phyloP scores from a whole-genome alignment of 2,888 invertebrate genomes.

The Eretmocerus hayati region DNA sequence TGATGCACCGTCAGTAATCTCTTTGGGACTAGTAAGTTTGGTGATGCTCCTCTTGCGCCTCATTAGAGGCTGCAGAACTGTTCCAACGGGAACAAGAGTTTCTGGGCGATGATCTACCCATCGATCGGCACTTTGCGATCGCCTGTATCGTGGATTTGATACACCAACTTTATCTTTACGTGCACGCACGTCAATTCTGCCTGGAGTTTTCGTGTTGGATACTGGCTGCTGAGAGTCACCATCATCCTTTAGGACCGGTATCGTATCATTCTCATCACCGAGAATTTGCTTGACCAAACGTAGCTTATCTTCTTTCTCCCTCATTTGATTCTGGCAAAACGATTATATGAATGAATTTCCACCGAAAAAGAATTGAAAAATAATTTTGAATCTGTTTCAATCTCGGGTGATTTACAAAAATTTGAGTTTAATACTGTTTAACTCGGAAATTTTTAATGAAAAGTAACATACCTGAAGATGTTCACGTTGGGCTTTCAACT shows the following conservation, averaged over 20 bases:
- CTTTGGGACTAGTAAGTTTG: slow-evolving; percentile 71
- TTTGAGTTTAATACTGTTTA: too few species aligned
- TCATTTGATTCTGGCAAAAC: slow-evolving; percentile 48
- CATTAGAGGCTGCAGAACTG: slow-evolving; percentile 80
- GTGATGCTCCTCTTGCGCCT: slow-evolving; percentile 76
- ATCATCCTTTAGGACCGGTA: slow-evolving; percentile 23
- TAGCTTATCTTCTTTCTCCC: slow-evolving; percentile 57
- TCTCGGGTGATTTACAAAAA: background rate
- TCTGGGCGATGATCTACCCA: slow-evolving; percentile 89
- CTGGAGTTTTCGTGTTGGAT: slow-evolving; percentile 28
- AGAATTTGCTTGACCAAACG: slow-evolving; percentile 56
- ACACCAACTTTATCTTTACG: slow-evolving; percentile 57
- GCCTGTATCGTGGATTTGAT: slow-evolving; percentile 65
- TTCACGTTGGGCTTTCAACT: slow-evolving; percentile 54
- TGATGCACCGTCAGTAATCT: slow-evolving; percentile 49
- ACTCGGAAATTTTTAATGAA: too few species aligned
- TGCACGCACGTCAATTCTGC: slow-evolving; percentile 30
- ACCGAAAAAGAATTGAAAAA: background rate
- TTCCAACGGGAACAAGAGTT: slow-evolving; percentile 75
- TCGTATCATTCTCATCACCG: slow-evolving; percentile 40
- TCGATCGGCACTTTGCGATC: slow-evolving; percentile 72
- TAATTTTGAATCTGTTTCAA: background rate
- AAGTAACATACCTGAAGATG: slow-evolving; percentile 48
- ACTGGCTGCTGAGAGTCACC: slow-evolving; percentile 12
- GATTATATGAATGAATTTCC: background rate